Base-by-base conservation (phyloP, 2,797 vertebrate genomes). In the Phoeniculus purpureus region DNA sequence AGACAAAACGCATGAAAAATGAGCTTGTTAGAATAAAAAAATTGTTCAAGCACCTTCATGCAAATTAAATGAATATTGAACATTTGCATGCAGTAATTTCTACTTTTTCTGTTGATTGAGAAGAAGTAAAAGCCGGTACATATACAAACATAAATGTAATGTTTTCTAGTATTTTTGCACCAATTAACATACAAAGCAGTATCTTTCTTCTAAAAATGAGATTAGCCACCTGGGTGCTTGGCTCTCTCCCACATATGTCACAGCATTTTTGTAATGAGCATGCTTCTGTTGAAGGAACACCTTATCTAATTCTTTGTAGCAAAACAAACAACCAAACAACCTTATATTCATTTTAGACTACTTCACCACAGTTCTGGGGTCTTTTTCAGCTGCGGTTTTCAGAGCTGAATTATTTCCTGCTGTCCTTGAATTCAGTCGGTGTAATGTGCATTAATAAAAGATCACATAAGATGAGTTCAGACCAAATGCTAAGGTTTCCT, bases 21-120 rank as follows among this genome's bases (percentile, higher is more conserved):
- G 98, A 98, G 98, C 98, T 98, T 98, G 98, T 99, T 99, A 98
- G 98, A 99, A 98, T 99, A 98, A 98, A 98, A 98, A 98, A 99
- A 98, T 98, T 98, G 98, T 98, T 99, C 98, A 98, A 98, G 98
- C 98, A 98, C 98, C 99, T 99, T 99, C 98, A 98, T 98, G 98
- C 98, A 99, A 99, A 99, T 98, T 98, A 99, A 99, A 98, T 98
- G 97, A 98, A 98, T 98, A 97, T 98, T 97, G 97, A 97, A 97
- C 96, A 98, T 97, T 98, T 97, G 96, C 97, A 98, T 98, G 97
- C 96, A 96, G 96, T 97, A 94, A 98, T 98, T 98, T 97, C 95
- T 97, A 97, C 96, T 97, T 98, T 97, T 98, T 97, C 97, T 95
- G 94, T 97, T 97, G 96, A 97, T 97, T 96, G 97, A 97, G 96